Percentiles rank a stretch among this genome's conserved stretches.
These are phyloP conservation scores for Halichoeres trimaculatus DNA, from an alignment of 2,113 vertebrate genomes.

Conservation along the genomic window DNA sequence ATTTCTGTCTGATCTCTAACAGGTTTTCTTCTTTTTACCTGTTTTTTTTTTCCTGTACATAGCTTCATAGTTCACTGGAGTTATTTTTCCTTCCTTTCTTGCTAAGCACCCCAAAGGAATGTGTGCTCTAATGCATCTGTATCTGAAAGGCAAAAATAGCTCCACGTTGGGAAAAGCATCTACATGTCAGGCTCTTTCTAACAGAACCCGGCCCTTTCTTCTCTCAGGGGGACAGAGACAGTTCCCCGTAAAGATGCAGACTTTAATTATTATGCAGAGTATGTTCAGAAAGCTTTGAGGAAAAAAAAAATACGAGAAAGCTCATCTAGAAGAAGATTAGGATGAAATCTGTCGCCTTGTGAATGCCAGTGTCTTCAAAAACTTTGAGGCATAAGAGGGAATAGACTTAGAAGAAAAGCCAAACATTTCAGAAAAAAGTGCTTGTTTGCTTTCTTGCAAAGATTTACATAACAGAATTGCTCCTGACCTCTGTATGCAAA, in stretches of 20 bases:
- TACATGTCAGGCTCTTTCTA: conserved; percentile 48
- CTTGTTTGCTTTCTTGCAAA: not conserved
- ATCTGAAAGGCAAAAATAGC: conserved; percentile 69
- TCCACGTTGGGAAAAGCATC: conserved; percentile 46
- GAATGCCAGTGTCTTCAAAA: not conserved
- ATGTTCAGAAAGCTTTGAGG: not conserved
- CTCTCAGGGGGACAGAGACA: conserved; percentile 23
- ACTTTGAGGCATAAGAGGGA: not conserved
- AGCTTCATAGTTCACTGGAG: conserved; percentile 32
- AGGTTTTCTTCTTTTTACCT: not conserved
- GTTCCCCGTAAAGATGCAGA: conserved; percentile 13
- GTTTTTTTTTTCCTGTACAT: conserved; percentile 9
- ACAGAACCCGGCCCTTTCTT: conserved; percentile 28
- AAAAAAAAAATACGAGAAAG: conserved; percentile 15
- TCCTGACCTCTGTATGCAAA: not conserved
- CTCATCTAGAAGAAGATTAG: not conserved
- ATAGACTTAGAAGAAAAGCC: not conserved
- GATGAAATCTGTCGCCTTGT: not conserved
- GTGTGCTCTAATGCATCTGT: conserved; percentile 56
- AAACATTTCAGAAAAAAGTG: not conserved
- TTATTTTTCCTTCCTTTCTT: conserved; percentile 35
- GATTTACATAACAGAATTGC: not conserved
- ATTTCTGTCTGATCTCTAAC: conserved; percentile 13
- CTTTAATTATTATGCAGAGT: not conserved
- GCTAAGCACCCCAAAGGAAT: conserved; percentile 48